These are phyloP conservation scores for Chelonia mydas DNA, from an alignment of 2,797 vertebrate species.

Conservation along the genomic window DNA sequence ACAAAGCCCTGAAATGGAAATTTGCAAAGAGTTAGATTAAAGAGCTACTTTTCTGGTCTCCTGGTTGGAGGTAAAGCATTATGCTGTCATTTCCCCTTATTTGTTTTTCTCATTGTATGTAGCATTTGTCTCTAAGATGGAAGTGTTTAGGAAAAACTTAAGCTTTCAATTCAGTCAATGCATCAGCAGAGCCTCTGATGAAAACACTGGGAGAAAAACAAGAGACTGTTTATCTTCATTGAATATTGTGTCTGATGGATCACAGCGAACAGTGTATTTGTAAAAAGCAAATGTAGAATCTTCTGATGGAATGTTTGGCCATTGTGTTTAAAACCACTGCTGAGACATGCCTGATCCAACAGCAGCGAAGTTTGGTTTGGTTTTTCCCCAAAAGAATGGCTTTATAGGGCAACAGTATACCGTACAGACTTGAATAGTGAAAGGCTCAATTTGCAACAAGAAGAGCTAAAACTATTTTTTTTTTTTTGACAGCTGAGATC, in stretches of 20 bases:
- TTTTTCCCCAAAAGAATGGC: neutral
- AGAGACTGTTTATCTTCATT: neutral
- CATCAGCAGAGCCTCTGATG: neutral
- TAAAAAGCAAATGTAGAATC: neutral
- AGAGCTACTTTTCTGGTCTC: neutral
- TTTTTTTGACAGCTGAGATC: neutral
- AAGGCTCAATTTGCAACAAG: neutral
- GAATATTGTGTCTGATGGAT: neutral
- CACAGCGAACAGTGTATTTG: neutral
- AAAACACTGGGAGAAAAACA: neutral
- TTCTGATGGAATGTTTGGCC: neutral
- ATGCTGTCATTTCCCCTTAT: accelerated
- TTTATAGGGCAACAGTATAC: neutral
- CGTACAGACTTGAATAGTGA: neutral
- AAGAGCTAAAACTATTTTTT: neutral
- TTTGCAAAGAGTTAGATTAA: neutral
- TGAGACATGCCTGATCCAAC: neutral
- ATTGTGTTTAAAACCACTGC: neutral
- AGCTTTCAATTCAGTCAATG: neutral
- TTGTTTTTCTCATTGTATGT: accelerated
- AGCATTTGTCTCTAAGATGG: neutral
- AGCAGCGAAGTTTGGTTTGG: neutral
- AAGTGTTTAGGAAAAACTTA: neutral
- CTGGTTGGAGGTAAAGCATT: neutral
- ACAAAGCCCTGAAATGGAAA: neutral